phyloP scores from a whole-genome alignment of 2,888 invertebrate species.

The Leptinotarsa rubiginosa region DNA sequence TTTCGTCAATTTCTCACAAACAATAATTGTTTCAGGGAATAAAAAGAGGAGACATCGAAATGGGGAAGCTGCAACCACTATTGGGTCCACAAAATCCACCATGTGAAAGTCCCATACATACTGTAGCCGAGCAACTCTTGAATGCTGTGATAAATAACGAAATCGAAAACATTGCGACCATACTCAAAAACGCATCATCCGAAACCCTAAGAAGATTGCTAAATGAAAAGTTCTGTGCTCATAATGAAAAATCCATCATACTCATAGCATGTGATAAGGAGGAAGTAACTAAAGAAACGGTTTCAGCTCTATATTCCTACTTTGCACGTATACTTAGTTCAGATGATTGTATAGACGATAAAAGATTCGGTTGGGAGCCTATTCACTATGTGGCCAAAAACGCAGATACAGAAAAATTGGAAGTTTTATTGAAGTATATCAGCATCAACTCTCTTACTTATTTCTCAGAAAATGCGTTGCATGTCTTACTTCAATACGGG shows the following conservation, averaged over 20 bases:
- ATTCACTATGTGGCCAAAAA: constrained; percentile 49
- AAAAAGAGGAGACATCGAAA: constrained; percentile 4
- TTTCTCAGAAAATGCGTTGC: constrained; percentile 54
- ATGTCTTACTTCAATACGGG: constrained; percentile 50
- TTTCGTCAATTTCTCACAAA: too few relatives aligned
- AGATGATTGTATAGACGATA: constrained; percentile 42
- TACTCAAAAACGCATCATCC: constrained; percentile 21
- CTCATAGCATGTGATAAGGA: constrained; percentile 35
- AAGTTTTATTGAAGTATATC: constrained; percentile 34
- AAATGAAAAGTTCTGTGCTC: constrained; percentile 21
- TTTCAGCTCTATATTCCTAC: constrained; percentile 20
- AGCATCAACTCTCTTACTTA: constrained; percentile 45
- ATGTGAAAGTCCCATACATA: not conserved
- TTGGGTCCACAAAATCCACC: not conserved
- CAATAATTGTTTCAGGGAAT: not conserved
- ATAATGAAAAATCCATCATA: constrained; percentile 37
- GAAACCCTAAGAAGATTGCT: constrained; percentile 21
- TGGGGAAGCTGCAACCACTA: not conserved
- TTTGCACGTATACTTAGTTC: constrained; percentile 29
- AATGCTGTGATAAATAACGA: constrained; percentile 31
- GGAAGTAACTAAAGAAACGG: constrained; percentile 19
- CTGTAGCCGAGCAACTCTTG: constrained; percentile 19
- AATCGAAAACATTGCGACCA: constrained; percentile 21
- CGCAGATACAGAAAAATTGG: constrained; percentile 44
- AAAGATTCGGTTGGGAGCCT: constrained; percentile 52